Percentiles rank a stretch among this genome's conserved stretches.
These are phyloP conservation scores for Bradysia coprophila DNA, from an alignment of 1,140 invertebrate genomes.

Conservation along the genomic window DNA sequence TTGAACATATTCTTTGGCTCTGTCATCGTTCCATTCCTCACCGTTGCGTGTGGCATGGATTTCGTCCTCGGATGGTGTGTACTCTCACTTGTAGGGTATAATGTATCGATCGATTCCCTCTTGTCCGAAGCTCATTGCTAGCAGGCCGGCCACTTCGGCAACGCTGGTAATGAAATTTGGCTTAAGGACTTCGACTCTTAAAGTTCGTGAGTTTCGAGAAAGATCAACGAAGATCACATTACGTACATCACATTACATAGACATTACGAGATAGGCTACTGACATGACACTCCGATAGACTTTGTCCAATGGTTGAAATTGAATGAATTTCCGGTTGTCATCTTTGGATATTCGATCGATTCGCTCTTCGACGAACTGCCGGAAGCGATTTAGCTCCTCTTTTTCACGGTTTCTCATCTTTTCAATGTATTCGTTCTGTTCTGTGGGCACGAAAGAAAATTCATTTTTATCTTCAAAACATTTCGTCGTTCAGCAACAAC, in stretches of 20 bases:
- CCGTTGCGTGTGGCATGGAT: slow-evolving; percentile 56
- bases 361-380: slow-evolving; percentile 27
- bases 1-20: slow-evolving; percentile 36
- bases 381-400: slow-evolving; percentile 25
- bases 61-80: slow-evolving; percentile 73
- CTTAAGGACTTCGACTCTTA: not conserved
- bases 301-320: slow-evolving; percentile 61
- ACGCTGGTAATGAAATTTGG: slow-evolving; percentile 25
- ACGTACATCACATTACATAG: no score
- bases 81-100: slow-evolving; percentile 66
- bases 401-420: slow-evolving; percentile 27
- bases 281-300: slow-evolving; percentile 60
- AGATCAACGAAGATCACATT: no score
- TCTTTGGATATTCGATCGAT: slow-evolving; percentile 26
- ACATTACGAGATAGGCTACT: no score
- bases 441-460: no score
- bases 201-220: no score
- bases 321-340: slow-evolving; percentile 15
- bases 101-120: slow-evolving; percentile 77
- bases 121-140: slow-evolving; percentile 76
- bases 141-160: slow-evolving; percentile 64
- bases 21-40: slow-evolving; percentile 65
- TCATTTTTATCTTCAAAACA: no score
- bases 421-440: slow-evolving; percentile 28
- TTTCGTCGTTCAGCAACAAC: no score